Conservation (phyloP, 2,888 invertebrate genomes). For the Drosophila suboccidentalis region DNA sequence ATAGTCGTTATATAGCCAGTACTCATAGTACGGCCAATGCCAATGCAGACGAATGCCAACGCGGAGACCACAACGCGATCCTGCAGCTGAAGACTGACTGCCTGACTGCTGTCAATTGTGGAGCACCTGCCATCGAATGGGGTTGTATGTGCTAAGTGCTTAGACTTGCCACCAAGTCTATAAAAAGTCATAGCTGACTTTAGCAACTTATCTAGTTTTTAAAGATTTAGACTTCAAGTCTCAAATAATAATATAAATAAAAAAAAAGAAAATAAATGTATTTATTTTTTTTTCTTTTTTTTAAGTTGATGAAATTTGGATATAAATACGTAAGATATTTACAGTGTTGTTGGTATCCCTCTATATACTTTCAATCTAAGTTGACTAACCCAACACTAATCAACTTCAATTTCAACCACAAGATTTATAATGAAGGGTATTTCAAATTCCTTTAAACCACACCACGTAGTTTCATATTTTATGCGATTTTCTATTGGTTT, state of each 20-base stretch:
- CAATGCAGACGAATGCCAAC: constrained; percentile 41
- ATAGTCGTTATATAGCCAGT: constrained; percentile 44
- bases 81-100: constrained; percentile 5
- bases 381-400: too few relatives aligned
- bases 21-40: constrained; percentile 46
- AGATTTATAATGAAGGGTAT: constrained; percentile 8
- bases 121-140: constrained; percentile 21
- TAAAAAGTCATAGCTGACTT: background rate
- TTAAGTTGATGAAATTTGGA: too few relatives aligned
- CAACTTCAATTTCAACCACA: background rate
- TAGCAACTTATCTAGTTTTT: background rate
- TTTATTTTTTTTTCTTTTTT: too few relatives aligned
- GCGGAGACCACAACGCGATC: constrained; percentile 16
- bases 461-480: constrained; percentile 10
- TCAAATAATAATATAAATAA: too few relatives aligned
- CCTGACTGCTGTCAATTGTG: constrained; percentile 52
- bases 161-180: background rate
- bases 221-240: too few relatives aligned
- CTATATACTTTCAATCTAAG: too few relatives aligned
- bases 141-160: background rate
- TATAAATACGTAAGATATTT: too few relatives aligned
- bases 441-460: constrained; percentile 4
- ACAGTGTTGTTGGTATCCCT: too few relatives aligned
- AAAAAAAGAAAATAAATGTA: too few relatives aligned
- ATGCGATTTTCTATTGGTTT: constrained; percentile 28